Evolutionary conservation across 2,888 invertebrate species (phyloP).

Genomic region (Deroplatys truncata): DNA sequence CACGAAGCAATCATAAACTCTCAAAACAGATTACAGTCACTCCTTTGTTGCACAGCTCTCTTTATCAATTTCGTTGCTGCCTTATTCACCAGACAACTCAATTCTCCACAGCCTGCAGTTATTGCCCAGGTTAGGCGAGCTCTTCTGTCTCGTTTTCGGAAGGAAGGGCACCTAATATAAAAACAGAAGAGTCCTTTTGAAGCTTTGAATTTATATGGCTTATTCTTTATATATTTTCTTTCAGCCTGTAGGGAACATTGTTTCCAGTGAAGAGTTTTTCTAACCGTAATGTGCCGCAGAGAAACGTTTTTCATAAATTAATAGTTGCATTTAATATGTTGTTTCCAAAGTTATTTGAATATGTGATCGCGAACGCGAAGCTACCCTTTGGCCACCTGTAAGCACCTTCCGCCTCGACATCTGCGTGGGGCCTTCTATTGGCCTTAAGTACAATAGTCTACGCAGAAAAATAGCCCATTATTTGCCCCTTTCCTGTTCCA

Average conservation of each 20-base stretch:
- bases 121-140: neutral
- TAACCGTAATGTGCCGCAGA: too few species aligned
- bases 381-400: too few species aligned
- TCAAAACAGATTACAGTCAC: neutral
- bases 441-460: too few species aligned
- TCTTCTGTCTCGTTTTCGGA: neutral
- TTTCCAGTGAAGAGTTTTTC: too few species aligned
- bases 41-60: neutral
- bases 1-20: neutral
- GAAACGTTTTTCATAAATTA: too few species aligned
- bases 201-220: neutral
- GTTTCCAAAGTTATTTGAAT: too few species aligned
- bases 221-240: neutral
- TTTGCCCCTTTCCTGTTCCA: too few species aligned
- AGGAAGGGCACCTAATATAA: neutral
- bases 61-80: neutral
- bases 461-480: too few species aligned
- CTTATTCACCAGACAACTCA: neutral
- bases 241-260: neutral
- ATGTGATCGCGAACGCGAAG: too few species aligned
- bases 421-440: too few species aligned
- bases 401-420: too few species aligned
- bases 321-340: too few species aligned
- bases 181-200: neutral
- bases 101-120: neutral